phyloP scores from a whole-genome alignment of 2,797 vertebrate genomes.

The Tadarida brasiliensis region DNA sequence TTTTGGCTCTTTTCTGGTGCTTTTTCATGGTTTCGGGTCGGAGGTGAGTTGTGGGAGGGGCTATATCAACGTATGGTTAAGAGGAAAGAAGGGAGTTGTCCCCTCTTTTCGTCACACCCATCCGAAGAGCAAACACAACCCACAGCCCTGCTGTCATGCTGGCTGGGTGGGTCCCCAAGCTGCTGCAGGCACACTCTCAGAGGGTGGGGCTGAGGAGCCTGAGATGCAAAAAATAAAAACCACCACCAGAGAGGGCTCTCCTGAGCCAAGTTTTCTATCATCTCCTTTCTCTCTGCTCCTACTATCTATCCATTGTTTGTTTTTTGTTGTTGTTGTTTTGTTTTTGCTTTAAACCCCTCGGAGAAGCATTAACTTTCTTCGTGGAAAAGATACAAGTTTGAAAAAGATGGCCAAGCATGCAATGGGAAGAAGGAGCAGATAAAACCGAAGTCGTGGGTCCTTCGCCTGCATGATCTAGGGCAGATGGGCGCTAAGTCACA shows the following conservation, averaged over 20 bases:
- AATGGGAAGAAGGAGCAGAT: neutral
- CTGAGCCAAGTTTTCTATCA: neutral
- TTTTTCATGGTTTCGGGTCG: neutral
- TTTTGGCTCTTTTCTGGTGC: neutral
- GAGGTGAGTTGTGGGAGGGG: constrained; percentile 27
- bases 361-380: neutral
- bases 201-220: constrained; percentile 17
- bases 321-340: too few species aligned
- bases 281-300: neutral
- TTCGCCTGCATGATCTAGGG: neutral
- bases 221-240: neutral
- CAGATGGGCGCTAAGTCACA: rapidly evolving
- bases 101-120: constrained; percentile 42
- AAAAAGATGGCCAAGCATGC: neutral
- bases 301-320: neutral
- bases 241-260: neutral
- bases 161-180: constrained; percentile 52
- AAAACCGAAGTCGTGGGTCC: neutral
- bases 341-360: neutral
- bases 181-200: neutral
- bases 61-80: neutral
- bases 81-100: constrained; percentile 44
- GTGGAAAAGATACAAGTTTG: neutral
- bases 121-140: constrained; percentile 36
- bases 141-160: constrained; percentile 15